These are phyloP conservation scores for Hippopotamus amphibius DNA, from an alignment of 2,113 vertebrate species.

Conservation along the genomic window DNA sequence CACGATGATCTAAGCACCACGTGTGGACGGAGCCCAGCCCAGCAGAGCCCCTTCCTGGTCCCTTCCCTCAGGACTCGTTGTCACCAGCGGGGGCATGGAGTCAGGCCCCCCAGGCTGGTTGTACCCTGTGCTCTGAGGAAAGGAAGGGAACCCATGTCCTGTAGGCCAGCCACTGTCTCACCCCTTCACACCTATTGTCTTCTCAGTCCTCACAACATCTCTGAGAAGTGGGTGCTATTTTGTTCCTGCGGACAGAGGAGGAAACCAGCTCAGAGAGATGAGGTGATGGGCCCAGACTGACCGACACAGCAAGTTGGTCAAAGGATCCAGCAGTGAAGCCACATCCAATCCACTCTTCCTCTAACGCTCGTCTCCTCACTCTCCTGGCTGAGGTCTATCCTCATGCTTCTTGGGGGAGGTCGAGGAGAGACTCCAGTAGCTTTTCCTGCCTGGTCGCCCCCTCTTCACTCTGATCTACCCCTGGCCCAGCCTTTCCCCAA, in stretches of 20 bases:
- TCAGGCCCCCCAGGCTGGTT: background rate
- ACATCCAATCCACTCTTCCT: background rate
- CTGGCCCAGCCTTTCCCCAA: background rate
- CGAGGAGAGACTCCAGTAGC: background rate
- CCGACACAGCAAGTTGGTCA: background rate
- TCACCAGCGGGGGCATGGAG: background rate
- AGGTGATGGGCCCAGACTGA: background rate
- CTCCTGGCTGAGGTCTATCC: background rate
- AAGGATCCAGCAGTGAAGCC: background rate
- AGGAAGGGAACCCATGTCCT: background rate
- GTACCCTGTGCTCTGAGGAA: background rate
- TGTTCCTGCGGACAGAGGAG: background rate
- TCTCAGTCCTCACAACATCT: background rate
- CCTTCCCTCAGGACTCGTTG: no score
- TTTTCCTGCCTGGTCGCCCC: background rate
- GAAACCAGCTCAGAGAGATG: background rate
- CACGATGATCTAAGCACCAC: background rate
- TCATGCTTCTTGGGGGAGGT: background rate
- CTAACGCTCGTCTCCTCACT: background rate
- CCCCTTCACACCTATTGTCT: background rate
- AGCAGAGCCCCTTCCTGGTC: background rate
- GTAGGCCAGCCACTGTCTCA: background rate
- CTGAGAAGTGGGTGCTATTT: no score
- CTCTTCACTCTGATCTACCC: background rate
- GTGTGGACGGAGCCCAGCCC: background rate